These are phyloP conservation scores for Epistrophe grossulariae DNA, from an alignment of 2,888 invertebrate genomes.

Conservation along the genomic window DNA sequence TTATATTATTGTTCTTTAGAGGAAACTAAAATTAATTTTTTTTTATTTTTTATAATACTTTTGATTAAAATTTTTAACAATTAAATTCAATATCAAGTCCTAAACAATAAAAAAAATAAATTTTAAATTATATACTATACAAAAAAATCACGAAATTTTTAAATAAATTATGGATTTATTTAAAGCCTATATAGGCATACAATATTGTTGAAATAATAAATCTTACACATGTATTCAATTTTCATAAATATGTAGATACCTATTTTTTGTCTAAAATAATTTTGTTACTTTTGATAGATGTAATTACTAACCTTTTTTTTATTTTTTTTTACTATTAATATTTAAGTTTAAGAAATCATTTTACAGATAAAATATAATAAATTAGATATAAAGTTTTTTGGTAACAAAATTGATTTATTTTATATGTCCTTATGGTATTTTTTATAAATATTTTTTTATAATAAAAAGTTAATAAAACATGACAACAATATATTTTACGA, in stretches of 20 bases:
- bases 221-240: constrained; percentile 17
- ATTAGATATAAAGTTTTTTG: background rate
- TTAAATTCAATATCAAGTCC: background rate
- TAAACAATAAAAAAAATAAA: background rate
- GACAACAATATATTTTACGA: background rate
- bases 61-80: background rate
- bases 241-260: constrained; percentile 31
- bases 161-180: background rate
- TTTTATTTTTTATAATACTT: too few species aligned
- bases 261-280: constrained; percentile 16
- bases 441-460: background rate
- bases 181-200: background rate
- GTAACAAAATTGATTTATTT: background rate
- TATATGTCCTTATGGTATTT: background rate
- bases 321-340: constrained; percentile 1
- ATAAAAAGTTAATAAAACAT: background rate
- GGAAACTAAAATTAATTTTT: too few species aligned
- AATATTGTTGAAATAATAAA: background rate
- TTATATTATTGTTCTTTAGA: too few species aligned
- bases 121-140: background rate
- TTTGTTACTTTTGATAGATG: constrained; percentile 9
- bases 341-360: background rate
- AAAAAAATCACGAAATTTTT: background rate
- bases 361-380: background rate
- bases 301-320: constrained; percentile 46